Conservation (phyloP, 2,113 vertebrate species). For the Patagioenas fasciata region DNA sequence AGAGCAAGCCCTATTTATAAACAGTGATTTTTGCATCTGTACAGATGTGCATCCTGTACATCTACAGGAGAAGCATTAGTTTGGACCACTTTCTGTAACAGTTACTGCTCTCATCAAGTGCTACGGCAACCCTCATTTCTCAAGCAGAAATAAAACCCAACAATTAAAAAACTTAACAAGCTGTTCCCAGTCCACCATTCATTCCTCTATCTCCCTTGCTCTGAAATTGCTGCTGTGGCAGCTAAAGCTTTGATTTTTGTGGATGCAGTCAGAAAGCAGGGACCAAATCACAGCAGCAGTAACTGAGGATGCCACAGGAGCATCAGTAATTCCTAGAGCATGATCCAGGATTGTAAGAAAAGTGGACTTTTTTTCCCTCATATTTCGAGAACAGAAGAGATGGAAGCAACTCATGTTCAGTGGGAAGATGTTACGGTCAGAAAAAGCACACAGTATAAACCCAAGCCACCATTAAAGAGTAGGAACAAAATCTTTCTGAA, state of each 20-base stretch:
- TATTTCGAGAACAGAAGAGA: background rate
- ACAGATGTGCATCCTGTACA: background rate
- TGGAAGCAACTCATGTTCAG: background rate
- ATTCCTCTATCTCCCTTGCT: background rate
- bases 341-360: background rate
- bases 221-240: too few relatives aligned
- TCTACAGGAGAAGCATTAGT: background rate
- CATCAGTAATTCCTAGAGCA: background rate
- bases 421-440: background rate
- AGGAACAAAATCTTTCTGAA: background rate
- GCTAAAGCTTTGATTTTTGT: background rate
- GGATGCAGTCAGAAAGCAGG: background rate
- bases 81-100: background rate
- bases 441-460: background rate
- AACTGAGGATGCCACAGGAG: background rate
- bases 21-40: background rate
- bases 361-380: background rate
- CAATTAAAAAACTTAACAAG: background rate
- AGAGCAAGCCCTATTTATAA: slow-evolving; percentile 15
- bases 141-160: background rate
- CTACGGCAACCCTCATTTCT: background rate
- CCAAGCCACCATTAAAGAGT: background rate
- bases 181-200: background rate
- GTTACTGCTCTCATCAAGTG: background rate
- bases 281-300: background rate